Conservation (phyloP, 2,797 vertebrate species). For the Micromesistius poutassou region DNA sequence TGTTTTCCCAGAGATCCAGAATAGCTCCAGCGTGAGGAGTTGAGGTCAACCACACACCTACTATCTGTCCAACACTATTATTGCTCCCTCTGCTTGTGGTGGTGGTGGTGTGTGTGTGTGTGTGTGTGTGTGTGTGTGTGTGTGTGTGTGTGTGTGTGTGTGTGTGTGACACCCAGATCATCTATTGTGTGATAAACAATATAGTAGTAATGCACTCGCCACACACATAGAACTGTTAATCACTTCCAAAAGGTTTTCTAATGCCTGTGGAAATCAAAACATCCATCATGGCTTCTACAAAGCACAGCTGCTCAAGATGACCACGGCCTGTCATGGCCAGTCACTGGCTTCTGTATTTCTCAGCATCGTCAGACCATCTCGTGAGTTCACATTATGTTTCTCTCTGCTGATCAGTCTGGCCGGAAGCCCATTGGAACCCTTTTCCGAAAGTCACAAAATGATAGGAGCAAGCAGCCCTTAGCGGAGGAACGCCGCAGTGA, state of each 20-base stretch:
- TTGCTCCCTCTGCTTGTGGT: slow-evolving; percentile 47
- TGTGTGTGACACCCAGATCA: background rate
- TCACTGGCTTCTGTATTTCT: too few species aligned
- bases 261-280: background rate
- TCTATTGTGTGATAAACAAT: background rate
- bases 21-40: slow-evolving; percentile 52
- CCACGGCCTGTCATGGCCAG: background rate
- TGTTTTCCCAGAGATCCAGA: slow-evolving; percentile 54
- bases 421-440: too few species aligned
- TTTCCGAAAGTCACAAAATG: too few species aligned
- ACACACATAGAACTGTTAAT: background rate
- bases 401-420: too few species aligned
- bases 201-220: background rate
- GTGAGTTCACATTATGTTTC: too few species aligned
- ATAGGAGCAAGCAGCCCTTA: too few species aligned
- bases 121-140: slow-evolving; percentile 6
- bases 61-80: slow-evolving; percentile 57
- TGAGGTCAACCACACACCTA: slow-evolving; percentile 56
- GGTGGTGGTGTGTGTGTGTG: slow-evolving; percentile 2
- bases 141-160: slow-evolving; percentile 3
- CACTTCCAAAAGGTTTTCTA: background rate
- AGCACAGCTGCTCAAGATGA: background rate
- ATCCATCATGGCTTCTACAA: background rate
- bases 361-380: too few species aligned
- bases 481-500: too few species aligned